phyloP scores from a whole-genome alignment of 2,797 vertebrate genomes.

The Phalanger gymnotis region DNA sequence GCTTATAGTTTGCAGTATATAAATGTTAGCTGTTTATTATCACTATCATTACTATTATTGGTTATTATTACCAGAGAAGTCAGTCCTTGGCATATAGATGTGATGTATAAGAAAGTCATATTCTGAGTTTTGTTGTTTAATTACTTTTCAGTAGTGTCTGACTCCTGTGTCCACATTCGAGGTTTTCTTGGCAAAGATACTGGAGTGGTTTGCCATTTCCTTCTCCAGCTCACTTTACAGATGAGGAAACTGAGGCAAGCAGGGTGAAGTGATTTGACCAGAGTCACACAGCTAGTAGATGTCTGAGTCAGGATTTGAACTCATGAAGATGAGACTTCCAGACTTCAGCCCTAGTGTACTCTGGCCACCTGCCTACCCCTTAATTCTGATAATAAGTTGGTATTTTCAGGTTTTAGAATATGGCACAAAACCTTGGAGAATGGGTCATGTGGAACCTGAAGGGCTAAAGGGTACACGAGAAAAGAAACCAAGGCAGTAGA shows the following conservation, averaged over 20 bases:
- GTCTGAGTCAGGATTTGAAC: not conserved
- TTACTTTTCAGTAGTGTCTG: not conserved
- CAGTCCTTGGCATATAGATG: not conserved
- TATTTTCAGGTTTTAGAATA: not conserved
- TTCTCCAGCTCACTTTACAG: not conserved
- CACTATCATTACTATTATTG: not conserved
- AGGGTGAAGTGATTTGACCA: not conserved
- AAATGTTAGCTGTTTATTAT: not conserved
- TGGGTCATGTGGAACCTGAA: not conserved
- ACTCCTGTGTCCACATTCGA: not conserved
- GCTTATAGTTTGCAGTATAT: not conserved
- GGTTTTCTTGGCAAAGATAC: not conserved
- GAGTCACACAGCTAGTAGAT: not conserved
- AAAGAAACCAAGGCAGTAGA: constrained; percentile 1
- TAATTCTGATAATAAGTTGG: not conserved
- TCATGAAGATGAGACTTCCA: not conserved
- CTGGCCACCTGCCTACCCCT: not conserved
- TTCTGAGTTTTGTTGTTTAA: not conserved
- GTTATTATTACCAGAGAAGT: not conserved
- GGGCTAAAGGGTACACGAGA: not conserved
- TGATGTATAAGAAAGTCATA: not conserved
- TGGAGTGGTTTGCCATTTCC: not conserved
- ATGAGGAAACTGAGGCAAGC: not conserved
- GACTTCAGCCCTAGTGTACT: not conserved
- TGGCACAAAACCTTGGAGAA: not conserved